Conservation (phyloP, 1,140 invertebrate species). For the Dreissena polymorpha region DNA sequence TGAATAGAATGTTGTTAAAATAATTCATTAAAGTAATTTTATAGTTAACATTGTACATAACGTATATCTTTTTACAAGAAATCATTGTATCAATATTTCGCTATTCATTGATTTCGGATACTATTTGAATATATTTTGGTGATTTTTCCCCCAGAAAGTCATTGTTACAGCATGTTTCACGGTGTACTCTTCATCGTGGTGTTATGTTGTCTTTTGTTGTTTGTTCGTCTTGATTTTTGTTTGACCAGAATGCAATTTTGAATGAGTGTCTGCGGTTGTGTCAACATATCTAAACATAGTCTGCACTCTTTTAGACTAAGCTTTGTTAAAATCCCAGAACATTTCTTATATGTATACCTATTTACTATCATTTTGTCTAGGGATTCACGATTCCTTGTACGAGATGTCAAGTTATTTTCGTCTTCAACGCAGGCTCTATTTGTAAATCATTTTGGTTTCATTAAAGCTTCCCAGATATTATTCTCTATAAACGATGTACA, state of each 20-base stretch:
- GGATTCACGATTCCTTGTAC: no score
- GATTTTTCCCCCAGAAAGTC: constrained; percentile 1
- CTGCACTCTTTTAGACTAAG: no score
- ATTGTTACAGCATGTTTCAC: neutral
- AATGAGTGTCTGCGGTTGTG: neutral
- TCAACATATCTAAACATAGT: no score
- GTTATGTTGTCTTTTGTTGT: neutral
- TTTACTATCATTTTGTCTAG: no score
- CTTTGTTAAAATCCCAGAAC: no score
- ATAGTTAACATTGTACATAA: constrained; percentile 28
- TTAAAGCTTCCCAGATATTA: no score
- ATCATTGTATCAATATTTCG: constrained; percentile 50
- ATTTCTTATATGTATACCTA: no score
- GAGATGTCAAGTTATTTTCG: no score
- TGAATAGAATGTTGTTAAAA: neutral
- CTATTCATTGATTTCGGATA: constrained; percentile 35
- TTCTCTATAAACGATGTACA: no score
- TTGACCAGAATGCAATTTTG: neutral
- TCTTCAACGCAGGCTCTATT: no score
- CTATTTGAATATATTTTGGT: constrained; percentile 16
- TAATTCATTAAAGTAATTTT: constrained; percentile 13
- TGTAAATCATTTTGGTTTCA: no score
- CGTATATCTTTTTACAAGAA: constrained; percentile 29
- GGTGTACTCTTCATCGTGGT: neutral
- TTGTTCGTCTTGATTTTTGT: neutral